Evolutionary conservation across 2,888 invertebrate species (phyloP).

Genomic region (Gymnocheta viridis): DNA sequence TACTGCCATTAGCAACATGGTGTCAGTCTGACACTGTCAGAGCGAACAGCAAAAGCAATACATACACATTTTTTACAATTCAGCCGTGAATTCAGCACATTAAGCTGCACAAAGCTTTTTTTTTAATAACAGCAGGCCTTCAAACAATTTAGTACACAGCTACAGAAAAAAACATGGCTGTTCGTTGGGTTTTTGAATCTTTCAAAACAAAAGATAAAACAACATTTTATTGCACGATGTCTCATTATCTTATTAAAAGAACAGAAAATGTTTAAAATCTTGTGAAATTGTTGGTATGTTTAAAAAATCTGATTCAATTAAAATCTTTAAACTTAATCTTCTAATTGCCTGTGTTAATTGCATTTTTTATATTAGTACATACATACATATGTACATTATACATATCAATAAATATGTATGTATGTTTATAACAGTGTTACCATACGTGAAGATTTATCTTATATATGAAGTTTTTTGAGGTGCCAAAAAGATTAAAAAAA

Average conservation of each 20-base stretch:
- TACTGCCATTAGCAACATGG: slow-evolving; percentile 16
- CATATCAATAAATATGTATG: too few relatives aligned
- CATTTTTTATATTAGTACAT: too few relatives aligned
- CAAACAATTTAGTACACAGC: slow-evolving; percentile 6
- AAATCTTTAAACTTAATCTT: too few relatives aligned
- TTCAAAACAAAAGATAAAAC: slow-evolving; percentile 21
- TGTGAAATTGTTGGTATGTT: too few relatives aligned
- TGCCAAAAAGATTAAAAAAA: too few relatives aligned
- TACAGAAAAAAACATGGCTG: slow-evolving; percentile 46
- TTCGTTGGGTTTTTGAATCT: slow-evolving; percentile 10
- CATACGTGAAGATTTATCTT: too few relatives aligned
- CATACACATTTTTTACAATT: slow-evolving; percentile 49
- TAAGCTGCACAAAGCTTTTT: slow-evolving; percentile 65
- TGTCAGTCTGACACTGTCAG: not conserved
- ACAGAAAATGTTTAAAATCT: not conserved
- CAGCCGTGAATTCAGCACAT: slow-evolving; percentile 55
- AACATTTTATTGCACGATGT: not conserved
- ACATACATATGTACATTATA: too few relatives aligned
- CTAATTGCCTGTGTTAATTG: too few relatives aligned
- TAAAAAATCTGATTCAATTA: too few relatives aligned
- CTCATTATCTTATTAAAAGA: not conserved
- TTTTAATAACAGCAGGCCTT: slow-evolving; percentile 40
- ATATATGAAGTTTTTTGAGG: too few relatives aligned
- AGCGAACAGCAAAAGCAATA: slow-evolving; percentile 33
- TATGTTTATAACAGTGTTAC: too few relatives aligned